These are phyloP conservation scores for Aporrectodea caliginosa DNA, from an alignment of 1,140 invertebrate species.

Conservation along the genomic window DNA sequence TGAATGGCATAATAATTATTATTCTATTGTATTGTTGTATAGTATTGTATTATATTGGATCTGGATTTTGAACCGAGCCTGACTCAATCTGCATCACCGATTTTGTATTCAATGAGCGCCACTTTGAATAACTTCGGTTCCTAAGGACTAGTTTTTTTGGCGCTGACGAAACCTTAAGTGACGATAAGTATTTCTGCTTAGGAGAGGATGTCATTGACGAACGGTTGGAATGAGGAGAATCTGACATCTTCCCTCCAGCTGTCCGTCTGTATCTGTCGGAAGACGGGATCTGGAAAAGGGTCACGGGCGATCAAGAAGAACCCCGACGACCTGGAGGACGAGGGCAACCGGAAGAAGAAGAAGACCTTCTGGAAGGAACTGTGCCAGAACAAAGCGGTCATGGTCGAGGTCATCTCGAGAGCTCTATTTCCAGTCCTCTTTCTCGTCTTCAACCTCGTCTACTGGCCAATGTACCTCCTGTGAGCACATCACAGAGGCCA, in stretches of 20 bases:
- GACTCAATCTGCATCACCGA: no score
- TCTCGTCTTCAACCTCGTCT: background rate
- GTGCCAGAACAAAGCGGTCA: background rate
- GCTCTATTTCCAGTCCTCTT: slow-evolving; percentile 13
- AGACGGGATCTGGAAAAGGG: background rate
- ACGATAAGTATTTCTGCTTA: no score
- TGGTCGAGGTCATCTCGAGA: slow-evolving; percentile 15
- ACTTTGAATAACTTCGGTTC: no score
- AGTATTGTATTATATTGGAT: no score
- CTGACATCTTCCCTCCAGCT: background rate
- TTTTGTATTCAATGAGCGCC: no score
- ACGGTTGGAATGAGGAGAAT: background rate
- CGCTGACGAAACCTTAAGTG: no score
- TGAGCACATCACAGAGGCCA: no score
- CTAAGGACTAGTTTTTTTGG: no score
- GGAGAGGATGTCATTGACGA: background rate
- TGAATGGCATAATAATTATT: no score
- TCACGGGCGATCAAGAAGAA: background rate
- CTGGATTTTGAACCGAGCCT: no score
- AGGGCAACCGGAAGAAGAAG: background rate
- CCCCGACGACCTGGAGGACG: background rate
- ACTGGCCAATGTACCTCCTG: slow-evolving; percentile 15
- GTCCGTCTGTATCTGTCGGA: background rate
- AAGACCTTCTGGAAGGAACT: background rate
- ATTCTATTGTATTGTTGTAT: no score